Base-by-base conservation (phyloP, 1,140 invertebrate genomes). In the Vollenhovia emeryi region DNA sequence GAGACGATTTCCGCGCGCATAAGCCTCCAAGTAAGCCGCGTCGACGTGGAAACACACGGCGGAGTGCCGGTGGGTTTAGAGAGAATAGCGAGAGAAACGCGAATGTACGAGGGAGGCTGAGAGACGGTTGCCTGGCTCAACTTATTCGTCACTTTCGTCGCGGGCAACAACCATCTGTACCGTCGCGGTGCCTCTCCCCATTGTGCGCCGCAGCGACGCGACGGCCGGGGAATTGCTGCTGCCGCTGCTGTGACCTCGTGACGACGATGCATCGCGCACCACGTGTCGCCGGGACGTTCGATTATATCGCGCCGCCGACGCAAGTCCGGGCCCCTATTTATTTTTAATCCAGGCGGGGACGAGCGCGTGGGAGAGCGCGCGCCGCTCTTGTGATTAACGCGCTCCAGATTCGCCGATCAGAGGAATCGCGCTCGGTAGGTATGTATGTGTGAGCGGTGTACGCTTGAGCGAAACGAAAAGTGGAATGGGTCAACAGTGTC, bases 111-210 rank as follows among this genome's bases (percentile, higher is more conserved):
- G 55, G 24, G 8, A 57, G 21, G 8, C 15, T 21, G 33, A 27
- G 43, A 15, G 13, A 11, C 0, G 36, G 24, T 9, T 64, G 55
- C 60, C 57, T 75, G 30, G 57, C 43, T 76, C 73, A 15, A 76
- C 80, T 84, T 86, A 78, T 84, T 60, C 71, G 50, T 86, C 62
- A 86, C 62, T 84, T 76, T 73, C 82, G 73, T 66, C 45, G 55
- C 13, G 60, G 18, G 74, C 36, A 66, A 85, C 75, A 43, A 43
- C 50, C 64, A 45, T 79, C n/a, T n/a, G n/a, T n/a, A n/a, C n/a
- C n/a, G n/a, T n/a, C 33, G 48, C 15, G 24, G 18, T 15, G 36
- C 15, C 8, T 27, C 48, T 66, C 43, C 2, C 43, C 2, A 80
- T 76, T 80, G 64, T 85, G n/a, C 11, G 11, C 40, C 27, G 79